phyloP scores from a whole-genome alignment of 2,113 vertebrate species.

The Leptobrachium leishanense region DNA sequence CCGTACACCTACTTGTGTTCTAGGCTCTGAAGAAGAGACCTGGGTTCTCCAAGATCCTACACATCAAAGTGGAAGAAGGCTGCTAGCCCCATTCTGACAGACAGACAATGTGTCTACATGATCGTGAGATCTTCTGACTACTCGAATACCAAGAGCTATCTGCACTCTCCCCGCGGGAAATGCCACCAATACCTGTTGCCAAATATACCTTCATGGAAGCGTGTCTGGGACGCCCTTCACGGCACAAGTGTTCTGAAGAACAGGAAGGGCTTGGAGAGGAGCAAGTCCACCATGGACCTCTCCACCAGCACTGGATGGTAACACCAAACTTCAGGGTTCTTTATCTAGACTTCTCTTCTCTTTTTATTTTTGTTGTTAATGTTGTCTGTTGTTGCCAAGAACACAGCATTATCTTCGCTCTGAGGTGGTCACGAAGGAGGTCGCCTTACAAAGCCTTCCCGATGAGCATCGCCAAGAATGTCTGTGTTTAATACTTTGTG shows the following conservation, averaged over 20 bases:
- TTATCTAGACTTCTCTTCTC: not conserved
- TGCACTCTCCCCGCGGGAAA: constrained; percentile 25
- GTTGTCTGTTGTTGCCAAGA: constrained; percentile 3
- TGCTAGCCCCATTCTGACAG: constrained; percentile 76
- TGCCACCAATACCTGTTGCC: constrained; percentile 29
- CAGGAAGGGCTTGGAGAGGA: not conserved
- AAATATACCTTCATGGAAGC: constrained; percentile 18
- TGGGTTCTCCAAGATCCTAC: constrained; percentile 97
- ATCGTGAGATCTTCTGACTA: not conserved
- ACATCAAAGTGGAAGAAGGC: constrained; percentile 91
- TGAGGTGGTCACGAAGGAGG: not conserved
- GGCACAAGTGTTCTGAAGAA: not conserved
- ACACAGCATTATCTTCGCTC: not conserved
- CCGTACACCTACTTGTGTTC: constrained; percentile 8
- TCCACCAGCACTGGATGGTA: not conserved
- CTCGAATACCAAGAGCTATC: constrained; percentile 1
- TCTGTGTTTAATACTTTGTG: constrained; percentile 33
- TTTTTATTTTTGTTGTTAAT: not conserved
- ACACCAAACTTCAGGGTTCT: constrained; percentile 33
- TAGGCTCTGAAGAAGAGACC: constrained; percentile 94
- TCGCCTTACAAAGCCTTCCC: not conserved
- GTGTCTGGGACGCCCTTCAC: not conserved
- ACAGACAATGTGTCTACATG: constrained; percentile 8
- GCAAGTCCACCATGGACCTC: not conserved
- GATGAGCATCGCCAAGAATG: not conserved